These are phyloP conservation scores for Sander vitreus DNA, from an alignment of 2,113 vertebrate species.

Conservation along the genomic window DNA sequence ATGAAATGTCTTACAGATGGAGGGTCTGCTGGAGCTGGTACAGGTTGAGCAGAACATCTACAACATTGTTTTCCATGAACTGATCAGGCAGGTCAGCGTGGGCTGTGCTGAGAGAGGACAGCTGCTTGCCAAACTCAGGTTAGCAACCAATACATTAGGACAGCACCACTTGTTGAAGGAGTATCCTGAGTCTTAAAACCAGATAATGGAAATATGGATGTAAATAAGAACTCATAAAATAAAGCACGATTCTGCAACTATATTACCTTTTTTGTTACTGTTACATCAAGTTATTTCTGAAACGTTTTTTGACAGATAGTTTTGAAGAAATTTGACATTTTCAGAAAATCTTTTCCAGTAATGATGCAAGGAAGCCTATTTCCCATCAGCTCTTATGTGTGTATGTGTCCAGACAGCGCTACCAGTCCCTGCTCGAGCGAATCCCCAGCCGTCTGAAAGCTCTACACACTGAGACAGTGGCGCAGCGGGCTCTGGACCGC, in stretches of 20 bases:
- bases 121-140: conserved; percentile 93
- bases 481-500: conserved; percentile 85
- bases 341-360: neutral
- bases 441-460: conserved; percentile 86
- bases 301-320: neutral
- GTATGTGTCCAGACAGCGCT: conserved; percentile 84
- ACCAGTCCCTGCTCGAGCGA: conserved; percentile 86
- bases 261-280: neutral
- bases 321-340: neutral
- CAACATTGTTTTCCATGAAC: conserved; percentile 91
- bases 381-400: neutral
- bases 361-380: neutral
- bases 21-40: conserved; percentile 86
- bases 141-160: conserved; percentile 4
- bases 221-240: neutral
- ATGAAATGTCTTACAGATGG: conserved; percentile 82
- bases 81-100: conserved; percentile 93
- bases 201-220: neutral
- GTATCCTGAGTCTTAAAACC: neutral
- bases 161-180: neutral
- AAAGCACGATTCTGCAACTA: neutral
- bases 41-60: conserved; percentile 91
- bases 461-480: conserved; percentile 88
- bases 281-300: neutral
- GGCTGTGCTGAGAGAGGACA: conserved; percentile 90